Percentiles rank a stretch among this genome's conserved stretches.
Conservation (phyloP, 2,888 invertebrate genomes). For the Trichogramma evanescens region DNA sequence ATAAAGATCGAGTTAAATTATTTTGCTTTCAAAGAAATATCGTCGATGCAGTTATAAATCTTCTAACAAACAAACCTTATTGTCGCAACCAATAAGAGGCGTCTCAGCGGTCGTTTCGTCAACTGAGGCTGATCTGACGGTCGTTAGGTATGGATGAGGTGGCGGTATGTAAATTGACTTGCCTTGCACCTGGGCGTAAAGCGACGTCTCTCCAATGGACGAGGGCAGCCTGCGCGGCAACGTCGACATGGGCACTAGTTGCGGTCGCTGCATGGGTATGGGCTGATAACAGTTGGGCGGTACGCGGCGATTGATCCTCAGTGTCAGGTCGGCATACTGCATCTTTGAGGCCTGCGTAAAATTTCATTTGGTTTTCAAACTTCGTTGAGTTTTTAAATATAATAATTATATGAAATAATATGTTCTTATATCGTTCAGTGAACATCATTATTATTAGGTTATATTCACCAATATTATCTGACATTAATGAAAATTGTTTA, state of each 20-base stretch:
- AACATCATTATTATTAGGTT: too few relatives aligned
- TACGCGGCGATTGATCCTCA: conserved; percentile 38
- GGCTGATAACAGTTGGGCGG: conserved; percentile 44
- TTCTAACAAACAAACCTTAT: conserved; percentile 31
- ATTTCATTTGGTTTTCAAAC: too few relatives aligned
- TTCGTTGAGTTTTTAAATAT: too few relatives aligned
- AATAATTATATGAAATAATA: too few relatives aligned
- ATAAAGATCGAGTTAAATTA: background rate
- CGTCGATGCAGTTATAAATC: background rate
- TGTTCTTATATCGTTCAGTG: too few relatives aligned
- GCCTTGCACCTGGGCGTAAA: conserved; percentile 38
- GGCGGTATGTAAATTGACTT: conserved; percentile 43
- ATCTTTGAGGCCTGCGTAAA: conserved; percentile 34
- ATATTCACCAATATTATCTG: too few relatives aligned
- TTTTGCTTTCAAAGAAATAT: background rate
- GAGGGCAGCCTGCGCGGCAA: conserved; percentile 38
- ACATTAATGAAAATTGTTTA: too few relatives aligned
- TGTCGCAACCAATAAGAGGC: conserved; percentile 44
- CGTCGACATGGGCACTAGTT: conserved; percentile 43
- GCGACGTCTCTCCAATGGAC: conserved; percentile 20
- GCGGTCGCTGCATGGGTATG: conserved; percentile 38
- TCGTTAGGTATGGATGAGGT: conserved; percentile 36
- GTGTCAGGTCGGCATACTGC: conserved; percentile 40
- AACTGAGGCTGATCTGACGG: conserved; percentile 27
- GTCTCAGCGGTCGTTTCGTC: conserved; percentile 43